Percentiles rank a stretch among this genome's conserved stretches.
Conservation (phyloP, 2,113 vertebrate genomes). For the Hystrix brachyura region DNA sequence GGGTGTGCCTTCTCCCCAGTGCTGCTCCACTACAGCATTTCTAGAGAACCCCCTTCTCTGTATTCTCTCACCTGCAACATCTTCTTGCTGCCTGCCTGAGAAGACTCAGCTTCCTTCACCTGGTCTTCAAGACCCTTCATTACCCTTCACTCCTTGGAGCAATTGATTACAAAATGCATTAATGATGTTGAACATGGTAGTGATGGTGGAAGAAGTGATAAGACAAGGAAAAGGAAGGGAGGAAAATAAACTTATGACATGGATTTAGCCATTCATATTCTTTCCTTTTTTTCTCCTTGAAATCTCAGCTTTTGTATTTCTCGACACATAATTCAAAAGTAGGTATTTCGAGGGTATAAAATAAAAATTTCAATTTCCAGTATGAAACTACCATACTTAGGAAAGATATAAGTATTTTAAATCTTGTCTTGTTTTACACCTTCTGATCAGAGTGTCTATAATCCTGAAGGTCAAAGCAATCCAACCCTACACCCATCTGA, state of each 20-base stretch:
- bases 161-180: background rate
- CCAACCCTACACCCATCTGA: background rate
- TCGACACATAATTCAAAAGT: background rate
- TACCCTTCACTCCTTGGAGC: background rate
- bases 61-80: background rate
- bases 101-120: background rate
- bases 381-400: background rate
- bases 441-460: background rate
- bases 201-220: conserved; percentile 60
- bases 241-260: background rate
- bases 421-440: background rate
- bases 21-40: background rate
- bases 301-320: background rate
- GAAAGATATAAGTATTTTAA: conserved; percentile 15
- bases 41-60: background rate
- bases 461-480: background rate
- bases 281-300: background rate
- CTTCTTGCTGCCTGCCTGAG: background rate
- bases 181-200: background rate
- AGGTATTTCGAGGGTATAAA: background rate
- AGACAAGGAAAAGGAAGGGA: conserved; percentile 29
- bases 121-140: background rate
- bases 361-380: background rate
- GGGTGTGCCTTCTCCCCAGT: background rate
- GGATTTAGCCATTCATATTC: background rate